Base-by-base conservation (phyloP, 2,797 vertebrate species). In the Chaenodraco wilsoni region DNA sequence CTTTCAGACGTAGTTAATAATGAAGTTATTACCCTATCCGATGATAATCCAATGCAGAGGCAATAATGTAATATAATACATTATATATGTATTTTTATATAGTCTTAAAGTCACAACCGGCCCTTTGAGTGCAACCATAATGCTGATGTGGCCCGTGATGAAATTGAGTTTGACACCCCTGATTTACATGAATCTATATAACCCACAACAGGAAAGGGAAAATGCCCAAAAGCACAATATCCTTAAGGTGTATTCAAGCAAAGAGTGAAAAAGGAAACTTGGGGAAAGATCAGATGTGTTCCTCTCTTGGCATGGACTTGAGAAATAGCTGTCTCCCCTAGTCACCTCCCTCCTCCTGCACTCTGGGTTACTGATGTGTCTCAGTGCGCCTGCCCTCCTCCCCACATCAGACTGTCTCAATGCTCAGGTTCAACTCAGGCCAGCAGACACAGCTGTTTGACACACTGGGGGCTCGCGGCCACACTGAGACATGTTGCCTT, bases 291-390 rank as follows among this genome's bases (percentile, higher is more conserved):
- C 5, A 54, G 65, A 51, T 41, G 15, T 11, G 23, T 21, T 65
- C 3, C 70, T 76, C 27, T 55, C 11, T 54, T 56, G 56, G 58
- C 13, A 17, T 44, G 5, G 21, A 44, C 9, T 37, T 2, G 16
- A 64, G 62, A 58, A 16, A 43, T 9, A 9, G 15, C 33, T 3
- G 48, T 78, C 60, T 58, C 58, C 16, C 58, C 58, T 17, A 65
- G 73, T 79, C 61, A 71, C 75, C 60, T 81, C 31, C 72, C 50
- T 21, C 69, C 74, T 70, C 50, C 52, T 76, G 54, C 44, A 65
- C 71, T 50, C 5, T 33, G 14, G 65, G 57, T 41, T 31, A 75
- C 52, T 78, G 62, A 59, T 65, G 37, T 9, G 12, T 74, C 55
- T 46, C 15, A 21, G 27, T 17, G 3, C 14, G 49, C 65, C 69